Base-by-base conservation (phyloP, 1,140 invertebrate genomes). In the Cydia pomonella region DNA sequence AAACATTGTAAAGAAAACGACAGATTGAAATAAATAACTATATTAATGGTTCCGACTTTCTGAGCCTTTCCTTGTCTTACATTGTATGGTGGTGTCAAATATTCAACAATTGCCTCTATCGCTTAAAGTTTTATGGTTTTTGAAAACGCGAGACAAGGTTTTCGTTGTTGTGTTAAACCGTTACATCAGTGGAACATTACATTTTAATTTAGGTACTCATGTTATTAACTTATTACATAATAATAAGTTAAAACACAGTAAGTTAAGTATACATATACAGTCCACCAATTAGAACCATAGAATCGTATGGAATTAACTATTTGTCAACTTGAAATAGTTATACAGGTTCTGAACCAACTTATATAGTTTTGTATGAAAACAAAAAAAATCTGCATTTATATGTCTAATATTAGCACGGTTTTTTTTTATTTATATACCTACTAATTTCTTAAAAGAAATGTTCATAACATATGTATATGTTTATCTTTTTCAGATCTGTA, bases 31-130 rank as follows among this genome's bases (percentile, higher is more conserved):
- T 59, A 59, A 59, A 59, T 59, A 59, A 59, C 7, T 21, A 59
- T 59, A 59, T 59, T 59, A 59, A 59, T 18, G 47, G 47, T 50
- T 50, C 1, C 18, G 47, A 59, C 21, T 21, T 59, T 59, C 53
- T 23, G 21, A 59, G 63, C 25, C 16, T 33, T 38, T 69, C 29
- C 10, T 69, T 69, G 64, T 69, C 2, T 33, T 38, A 69, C 64
- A 69, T 41, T 69, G 64, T 69, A 69, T 38, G 64, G 16, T 23
- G 23, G 38, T 69, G 29, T 33, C 64, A 69, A 69, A 69, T 23
- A 59, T 12, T 23, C n/a, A 38, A 69, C n/a, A 21, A 69, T 69
- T 38, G 64, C 27, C 7, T 18, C 18, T 12, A n/a, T 18, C 18
- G 16, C 29, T 33, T 69, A n/a, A n/a, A 59, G n/a, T 69, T 69